Conservation (phyloP, 2,113 vertebrate genomes). For the Aix galericulata region DNA sequence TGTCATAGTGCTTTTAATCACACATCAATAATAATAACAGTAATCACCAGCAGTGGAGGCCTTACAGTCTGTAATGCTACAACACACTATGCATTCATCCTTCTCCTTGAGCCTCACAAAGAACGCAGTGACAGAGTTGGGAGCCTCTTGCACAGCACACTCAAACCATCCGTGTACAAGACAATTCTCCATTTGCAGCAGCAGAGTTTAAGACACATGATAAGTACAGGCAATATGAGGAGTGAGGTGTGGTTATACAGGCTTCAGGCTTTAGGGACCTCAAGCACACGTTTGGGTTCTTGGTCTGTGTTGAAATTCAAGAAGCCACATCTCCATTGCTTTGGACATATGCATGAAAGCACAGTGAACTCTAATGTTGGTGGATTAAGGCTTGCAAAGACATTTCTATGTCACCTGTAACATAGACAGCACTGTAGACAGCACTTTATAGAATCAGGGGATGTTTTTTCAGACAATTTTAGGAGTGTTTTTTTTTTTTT, state of each 20-base stretch:
- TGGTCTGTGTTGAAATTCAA: not conserved
- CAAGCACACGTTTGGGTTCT: rapidly evolving
- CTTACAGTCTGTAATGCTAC: not conserved
- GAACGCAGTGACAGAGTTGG: not conserved
- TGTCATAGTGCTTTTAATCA: not conserved
- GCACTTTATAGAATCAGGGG: not conserved
- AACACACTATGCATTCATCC: not conserved
- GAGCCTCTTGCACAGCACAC: not conserved
- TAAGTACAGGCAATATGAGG: not conserved
- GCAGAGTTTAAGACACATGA: not conserved
- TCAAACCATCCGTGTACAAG: not conserved
- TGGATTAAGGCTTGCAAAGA: not conserved
- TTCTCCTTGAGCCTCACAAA: not conserved
- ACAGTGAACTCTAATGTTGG: not conserved
- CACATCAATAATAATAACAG: not conserved
- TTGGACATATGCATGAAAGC: not conserved
- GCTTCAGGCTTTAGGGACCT: not conserved
- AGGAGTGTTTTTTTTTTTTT: not conserved
- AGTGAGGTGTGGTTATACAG: not conserved
- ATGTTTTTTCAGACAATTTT: not conserved
- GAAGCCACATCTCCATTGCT: not conserved
- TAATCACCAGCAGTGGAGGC: not conserved
- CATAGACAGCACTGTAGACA: not conserved
- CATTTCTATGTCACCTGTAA: not conserved
- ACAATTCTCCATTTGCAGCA: not conserved